phyloP scores from a whole-genome alignment of 37 sponge, comb jelly and placozoan genomes.

The Haliclona indistincta region DNA sequence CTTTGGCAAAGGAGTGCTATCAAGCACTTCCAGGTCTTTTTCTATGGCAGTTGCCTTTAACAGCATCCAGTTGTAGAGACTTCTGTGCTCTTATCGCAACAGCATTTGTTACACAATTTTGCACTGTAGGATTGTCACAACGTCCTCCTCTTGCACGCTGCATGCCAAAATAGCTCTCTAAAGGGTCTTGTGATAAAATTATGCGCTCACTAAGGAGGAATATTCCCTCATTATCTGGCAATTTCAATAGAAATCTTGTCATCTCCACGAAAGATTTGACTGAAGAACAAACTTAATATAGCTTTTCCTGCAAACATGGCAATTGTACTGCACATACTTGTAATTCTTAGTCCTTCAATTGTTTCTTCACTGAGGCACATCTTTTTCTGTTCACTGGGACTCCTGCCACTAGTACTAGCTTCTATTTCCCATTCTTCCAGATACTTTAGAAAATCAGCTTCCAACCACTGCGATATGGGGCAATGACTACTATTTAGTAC shows the following conservation, averaged over 20 bases:
- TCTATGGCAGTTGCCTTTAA: slow-evolving; percentile 13
- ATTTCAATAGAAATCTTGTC: neutral
- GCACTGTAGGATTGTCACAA: slow-evolving; percentile 34
- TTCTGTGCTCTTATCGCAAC: slow-evolving; percentile 17
- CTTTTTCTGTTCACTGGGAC: neutral
- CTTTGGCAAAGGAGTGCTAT: slow-evolving; percentile 24
- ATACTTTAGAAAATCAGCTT: slow-evolving; percentile 7
- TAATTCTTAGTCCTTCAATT: neutral
- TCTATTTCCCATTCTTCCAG: slow-evolving; percentile 23
- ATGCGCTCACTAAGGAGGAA: slow-evolving; percentile 22
- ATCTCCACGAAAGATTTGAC: slow-evolving; percentile 19
- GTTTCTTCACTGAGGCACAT: slow-evolving; percentile 30
- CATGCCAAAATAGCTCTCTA: slow-evolving; percentile 25
- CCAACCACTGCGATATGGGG: slow-evolving; percentile 9
- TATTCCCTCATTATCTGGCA: neutral
- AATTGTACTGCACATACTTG: slow-evolving; percentile 11
- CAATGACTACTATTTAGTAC: no score
- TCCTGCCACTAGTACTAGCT: neutral
- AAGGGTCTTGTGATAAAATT: slow-evolving; percentile 21
- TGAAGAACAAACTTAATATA: neutral
- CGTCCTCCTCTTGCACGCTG: slow-evolving; percentile 30
- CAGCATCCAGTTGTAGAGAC: slow-evolving; percentile 15
- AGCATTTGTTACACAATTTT: slow-evolving; percentile 19
- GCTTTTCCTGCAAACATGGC: neutral
- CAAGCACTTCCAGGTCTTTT: slow-evolving; percentile 5